phyloP scores from a whole-genome alignment of 2,797 vertebrate species.

The Cuculus canorus region DNA sequence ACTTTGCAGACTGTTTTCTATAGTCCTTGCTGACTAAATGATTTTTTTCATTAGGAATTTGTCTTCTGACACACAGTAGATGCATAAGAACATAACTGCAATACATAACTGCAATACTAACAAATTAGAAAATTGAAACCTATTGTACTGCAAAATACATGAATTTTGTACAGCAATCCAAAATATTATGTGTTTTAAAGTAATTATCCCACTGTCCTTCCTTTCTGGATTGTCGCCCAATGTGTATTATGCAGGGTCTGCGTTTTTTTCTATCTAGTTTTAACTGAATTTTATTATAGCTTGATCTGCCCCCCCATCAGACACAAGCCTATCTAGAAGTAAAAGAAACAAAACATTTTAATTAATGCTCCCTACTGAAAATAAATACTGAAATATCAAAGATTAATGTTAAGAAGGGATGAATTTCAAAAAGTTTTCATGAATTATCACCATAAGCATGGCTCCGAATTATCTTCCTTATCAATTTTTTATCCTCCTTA shows the following conservation, averaged over 20 bases:
- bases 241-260: neutral
- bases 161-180: neutral
- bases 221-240: neutral
- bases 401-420: neutral
- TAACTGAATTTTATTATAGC: neutral
- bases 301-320: neutral
- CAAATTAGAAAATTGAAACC: neutral
- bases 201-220: neutral
- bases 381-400: neutral
- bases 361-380: neutral
- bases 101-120: too few relatives aligned
- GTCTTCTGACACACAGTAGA: neutral
- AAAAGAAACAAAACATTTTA: neutral
- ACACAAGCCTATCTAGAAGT: neutral
- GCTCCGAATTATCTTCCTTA: neutral
- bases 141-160: neutral
- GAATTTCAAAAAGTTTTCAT: conserved; percentile 20
- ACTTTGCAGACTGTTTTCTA: neutral
- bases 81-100: neutral
- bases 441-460: neutral
- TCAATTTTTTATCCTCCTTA: neutral
- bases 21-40: neutral
- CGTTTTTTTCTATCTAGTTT: neutral
- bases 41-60: neutral
- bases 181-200: neutral